phyloP scores from a whole-genome alignment of 2,797 vertebrate genomes.

The Manis crassicaudata region DNA sequence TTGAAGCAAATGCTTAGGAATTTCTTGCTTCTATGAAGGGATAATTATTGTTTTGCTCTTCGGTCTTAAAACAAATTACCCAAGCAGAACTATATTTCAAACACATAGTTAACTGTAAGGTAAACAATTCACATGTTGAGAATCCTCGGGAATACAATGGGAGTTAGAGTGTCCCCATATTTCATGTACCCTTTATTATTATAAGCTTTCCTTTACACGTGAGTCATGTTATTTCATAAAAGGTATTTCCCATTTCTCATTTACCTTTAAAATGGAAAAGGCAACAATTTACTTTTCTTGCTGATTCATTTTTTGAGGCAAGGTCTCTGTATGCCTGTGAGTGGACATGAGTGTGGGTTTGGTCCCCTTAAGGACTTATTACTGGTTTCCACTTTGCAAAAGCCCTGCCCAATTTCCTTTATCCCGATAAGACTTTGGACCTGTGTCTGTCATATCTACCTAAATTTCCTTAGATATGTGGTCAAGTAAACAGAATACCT shows the following conservation, averaged over 20 bases:
- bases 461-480: conserved; percentile 4
- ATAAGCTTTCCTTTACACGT: not conserved
- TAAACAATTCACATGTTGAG: conserved; percentile 65
- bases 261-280: conserved; percentile 38
- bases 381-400: not conserved
- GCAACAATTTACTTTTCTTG: conserved; percentile 19
- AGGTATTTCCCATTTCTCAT: not conserved
- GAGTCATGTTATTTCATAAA: conserved; percentile 31
- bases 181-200: conserved; percentile 12
- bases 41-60: conserved; percentile 60
- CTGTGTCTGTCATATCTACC: not conserved
- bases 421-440: not conserved
- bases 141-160: not conserved
- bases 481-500: not conserved
- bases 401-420: conserved; percentile 22
- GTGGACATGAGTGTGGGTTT: not conserved
- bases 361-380: not conserved
- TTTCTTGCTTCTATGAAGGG: conserved; percentile 58
- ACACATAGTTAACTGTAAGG: conserved; percentile 64
- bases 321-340: not conserved
- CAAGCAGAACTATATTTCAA: conserved; percentile 54
- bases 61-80: conserved; percentile 69
- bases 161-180: conserved; percentile 1
- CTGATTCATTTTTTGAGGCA: not conserved
- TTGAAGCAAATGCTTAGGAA: conserved; percentile 63